A percentile compares a stretch with the other conserved stretches of the same genome.
Evolutionary conservation across 2,113 vertebrate genomes (phyloP).

Genomic region (Myiagra hebetior): DNA sequence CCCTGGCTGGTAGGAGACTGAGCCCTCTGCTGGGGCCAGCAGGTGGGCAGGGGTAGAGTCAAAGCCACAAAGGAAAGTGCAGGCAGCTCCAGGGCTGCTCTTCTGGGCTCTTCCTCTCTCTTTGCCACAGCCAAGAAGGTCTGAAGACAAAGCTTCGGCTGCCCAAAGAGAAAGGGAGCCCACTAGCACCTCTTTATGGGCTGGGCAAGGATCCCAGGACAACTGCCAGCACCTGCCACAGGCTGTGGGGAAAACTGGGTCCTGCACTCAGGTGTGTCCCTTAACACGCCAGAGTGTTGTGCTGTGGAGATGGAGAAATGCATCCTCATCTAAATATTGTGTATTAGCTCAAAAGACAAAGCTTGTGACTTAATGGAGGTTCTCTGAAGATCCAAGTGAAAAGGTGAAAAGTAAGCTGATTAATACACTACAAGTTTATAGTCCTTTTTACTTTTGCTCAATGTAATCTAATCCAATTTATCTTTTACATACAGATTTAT

Average conservation of each 20-base stretch:
- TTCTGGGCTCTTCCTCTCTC: no score
- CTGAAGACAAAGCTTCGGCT: rapidly evolving
- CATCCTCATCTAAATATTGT: not conserved
- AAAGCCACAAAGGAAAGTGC: rapidly evolving
- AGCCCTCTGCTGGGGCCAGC: rapidly evolving
- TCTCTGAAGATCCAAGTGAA: not conserved
- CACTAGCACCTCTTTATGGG: not conserved
- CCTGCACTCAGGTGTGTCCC: rapidly evolving
- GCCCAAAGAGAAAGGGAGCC: rapidly evolving
- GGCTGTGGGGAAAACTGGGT: not conserved
- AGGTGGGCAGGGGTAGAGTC: rapidly evolving
- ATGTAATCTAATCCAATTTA: not conserved
- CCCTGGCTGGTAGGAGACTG: rapidly evolving
- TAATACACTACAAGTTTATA: not conserved
- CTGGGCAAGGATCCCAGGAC: not conserved
- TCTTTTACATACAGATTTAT: not conserved
- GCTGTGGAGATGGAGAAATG: no score
- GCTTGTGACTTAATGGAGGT: not conserved
- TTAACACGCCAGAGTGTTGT: rapidly evolving
- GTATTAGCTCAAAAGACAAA: not conserved
- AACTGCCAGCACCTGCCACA: no score
- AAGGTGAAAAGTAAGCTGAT: not conserved
- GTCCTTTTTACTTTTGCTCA: not conserved
- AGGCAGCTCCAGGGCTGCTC: not conserved
- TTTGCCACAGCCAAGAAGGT: rapidly evolving